Evolutionary conservation across 2,113 vertebrate species (phyloP).

Genomic region (Isurus oxyrinchus): DNA sequence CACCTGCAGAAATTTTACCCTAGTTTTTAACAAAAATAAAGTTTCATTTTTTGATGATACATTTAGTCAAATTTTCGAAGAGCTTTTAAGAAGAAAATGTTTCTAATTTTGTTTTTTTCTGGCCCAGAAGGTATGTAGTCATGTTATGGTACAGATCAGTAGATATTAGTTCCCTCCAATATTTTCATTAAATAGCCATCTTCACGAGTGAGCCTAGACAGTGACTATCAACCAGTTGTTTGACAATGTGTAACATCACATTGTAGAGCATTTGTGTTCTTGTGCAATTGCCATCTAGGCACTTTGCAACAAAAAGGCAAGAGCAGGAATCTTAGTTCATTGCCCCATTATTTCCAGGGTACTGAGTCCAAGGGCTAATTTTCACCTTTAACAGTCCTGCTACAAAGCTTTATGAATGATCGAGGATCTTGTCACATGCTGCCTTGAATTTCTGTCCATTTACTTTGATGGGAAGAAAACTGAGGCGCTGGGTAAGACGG

Average conservation of each 20-base stretch:
- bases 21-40: background rate
- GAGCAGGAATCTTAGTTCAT: background rate
- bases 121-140: background rate
- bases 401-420: background rate
- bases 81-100: background rate
- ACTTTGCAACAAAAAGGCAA: background rate
- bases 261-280: background rate
- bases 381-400: background rate
- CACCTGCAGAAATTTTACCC: background rate
- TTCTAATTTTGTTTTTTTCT: background rate
- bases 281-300: background rate
- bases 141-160: background rate
- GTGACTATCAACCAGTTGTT: background rate
- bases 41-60: background rate
- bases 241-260: background rate
- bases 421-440: background rate
- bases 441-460: too few species aligned
- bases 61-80: background rate
- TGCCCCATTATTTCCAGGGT: too few species aligned
- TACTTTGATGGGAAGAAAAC: too few species aligned
- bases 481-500: too few species aligned
- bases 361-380: background rate
- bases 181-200: background rate
- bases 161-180: background rate
- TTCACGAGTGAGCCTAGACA: background rate